Evolutionary conservation across 2,797 vertebrate species (phyloP), one percentile per base, ranked within the genome.

Genomic region (Lindbergichthys nudifrons): DNA sequence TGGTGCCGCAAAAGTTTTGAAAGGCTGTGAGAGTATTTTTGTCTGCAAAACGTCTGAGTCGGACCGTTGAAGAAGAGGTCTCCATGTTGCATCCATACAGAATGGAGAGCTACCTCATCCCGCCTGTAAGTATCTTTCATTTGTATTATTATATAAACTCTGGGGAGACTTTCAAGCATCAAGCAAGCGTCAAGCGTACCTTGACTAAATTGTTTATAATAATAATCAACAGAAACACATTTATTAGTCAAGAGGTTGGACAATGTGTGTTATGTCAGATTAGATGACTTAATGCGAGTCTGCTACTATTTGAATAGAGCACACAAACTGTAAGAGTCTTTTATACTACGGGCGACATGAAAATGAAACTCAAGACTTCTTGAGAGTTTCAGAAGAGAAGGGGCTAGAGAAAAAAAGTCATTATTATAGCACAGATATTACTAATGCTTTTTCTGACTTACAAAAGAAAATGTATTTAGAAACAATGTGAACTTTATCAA

Each of bases 81-180:
- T 97, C 96, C 95, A 99, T 99, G 97, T 96, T 98, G 95, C 97
- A 98, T 95, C 93, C 96, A 85, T 96, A 96, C 96, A 98, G 97
- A 96, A 99, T 99, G 98, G 98, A 99, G 96, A 97, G 97, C 94
- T 99, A 98, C 91, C 96, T 99, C 93, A 96, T 98, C 93, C 92
- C 96, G 83, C 95, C 97, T 92, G 97, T 99, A 85, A 99, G 98
- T 98, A 97, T 90, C 10, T 23, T 63, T 73, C 74, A 10, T 77
- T 80, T 75, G 62, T 75, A 54, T 84, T 56, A 36, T 57, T 16
- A 68, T 69, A 10, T 48, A 36, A 65, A 66, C 14, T 66, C 13
- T n/a, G 0, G 1, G 21, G 14, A 66, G 21, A 32, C 15, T 65
- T 32, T 69, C 2, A 16, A 36, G 36, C 10, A 18, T 62, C 12